Evolutionary conservation across 2,888 invertebrate species (phyloP).

Genomic region (Microplitis manilae): DNA sequence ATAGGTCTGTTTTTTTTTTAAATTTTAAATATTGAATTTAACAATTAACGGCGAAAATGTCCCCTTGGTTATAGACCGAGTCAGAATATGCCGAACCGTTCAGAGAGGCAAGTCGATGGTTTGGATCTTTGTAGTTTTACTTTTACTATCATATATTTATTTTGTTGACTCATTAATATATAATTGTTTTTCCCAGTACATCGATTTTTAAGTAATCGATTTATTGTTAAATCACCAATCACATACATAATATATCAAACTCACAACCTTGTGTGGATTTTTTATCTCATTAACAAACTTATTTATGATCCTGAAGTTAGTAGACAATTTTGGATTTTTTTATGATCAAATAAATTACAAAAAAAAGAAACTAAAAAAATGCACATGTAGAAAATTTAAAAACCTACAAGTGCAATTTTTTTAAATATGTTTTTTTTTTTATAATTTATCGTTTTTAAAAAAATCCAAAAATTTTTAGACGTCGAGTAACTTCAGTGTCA

Average conservation of each 20-base stretch:
- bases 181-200: conserved; percentile 20
- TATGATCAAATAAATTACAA: too few relatives aligned
- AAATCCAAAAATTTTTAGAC: too few relatives aligned
- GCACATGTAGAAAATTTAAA: too few relatives aligned
- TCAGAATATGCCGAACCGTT: conserved; percentile 72
- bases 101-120: conserved; percentile 73
- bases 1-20: conserved; percentile 37
- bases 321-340: too few relatives aligned
- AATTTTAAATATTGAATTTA: background rate
- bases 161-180: conserved; percentile 23
- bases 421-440: too few relatives aligned
- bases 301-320: too few relatives aligned
- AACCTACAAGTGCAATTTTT: too few relatives aligned
- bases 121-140: conserved; percentile 70
- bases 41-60: conserved; percentile 67
- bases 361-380: too few relatives aligned
- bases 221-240: conserved; percentile 58
- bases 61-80: conserved; percentile 71
- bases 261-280: conserved; percentile 61
- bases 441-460: too few relatives aligned
- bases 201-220: conserved; percentile 35
- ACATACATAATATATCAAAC: conserved; percentile 61
- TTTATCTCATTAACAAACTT: conserved; percentile 61
- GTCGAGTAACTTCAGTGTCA: conserved; percentile 58
- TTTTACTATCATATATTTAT: conserved; percentile 23